phyloP scores from a whole-genome alignment of 92 coral and sea anemone genomes.

The Bergia puertoricense region DNA sequence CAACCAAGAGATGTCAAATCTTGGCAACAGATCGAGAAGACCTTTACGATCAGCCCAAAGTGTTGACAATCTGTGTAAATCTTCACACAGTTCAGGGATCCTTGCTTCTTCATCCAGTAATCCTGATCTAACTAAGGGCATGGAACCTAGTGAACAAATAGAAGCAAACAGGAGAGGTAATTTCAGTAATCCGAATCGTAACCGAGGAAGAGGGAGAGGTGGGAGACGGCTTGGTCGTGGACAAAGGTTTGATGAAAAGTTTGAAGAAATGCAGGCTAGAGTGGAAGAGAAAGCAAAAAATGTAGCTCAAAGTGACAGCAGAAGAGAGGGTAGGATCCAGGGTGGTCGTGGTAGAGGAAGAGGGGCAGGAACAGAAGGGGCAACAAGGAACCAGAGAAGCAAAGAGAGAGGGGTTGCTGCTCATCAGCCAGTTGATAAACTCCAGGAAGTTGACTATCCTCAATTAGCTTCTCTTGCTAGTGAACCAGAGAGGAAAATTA shows the following conservation, averaged over 20 bases:
- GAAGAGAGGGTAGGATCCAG: background rate
- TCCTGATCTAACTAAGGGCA: background rate
- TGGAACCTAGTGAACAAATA: background rate
- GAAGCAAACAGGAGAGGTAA: background rate
- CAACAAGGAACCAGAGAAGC: background rate
- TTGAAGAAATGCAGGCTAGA: background rate
- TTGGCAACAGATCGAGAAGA: background rate
- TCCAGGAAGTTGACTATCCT: background rate
- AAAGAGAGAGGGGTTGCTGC: background rate
- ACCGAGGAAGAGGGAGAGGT: background rate
- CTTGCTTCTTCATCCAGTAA: background rate
- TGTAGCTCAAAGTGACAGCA: background rate
- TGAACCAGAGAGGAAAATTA: background rate
- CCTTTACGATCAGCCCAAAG: constrained; percentile 5
- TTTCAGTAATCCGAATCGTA: background rate
- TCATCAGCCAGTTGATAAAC: background rate
- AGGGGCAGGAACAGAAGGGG: constrained; percentile 1
- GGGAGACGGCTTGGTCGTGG: background rate
- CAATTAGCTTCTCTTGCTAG: background rate
- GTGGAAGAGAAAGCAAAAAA: background rate
- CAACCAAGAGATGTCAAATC: background rate
- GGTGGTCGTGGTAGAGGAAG: background rate
- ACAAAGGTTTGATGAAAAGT: background rate
- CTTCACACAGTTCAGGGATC: background rate
- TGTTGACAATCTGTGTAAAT: constrained; percentile 12